These are phyloP conservation scores for Penelope pileata DNA, from an alignment of 2,113 vertebrate genomes.

Conservation along the genomic window DNA sequence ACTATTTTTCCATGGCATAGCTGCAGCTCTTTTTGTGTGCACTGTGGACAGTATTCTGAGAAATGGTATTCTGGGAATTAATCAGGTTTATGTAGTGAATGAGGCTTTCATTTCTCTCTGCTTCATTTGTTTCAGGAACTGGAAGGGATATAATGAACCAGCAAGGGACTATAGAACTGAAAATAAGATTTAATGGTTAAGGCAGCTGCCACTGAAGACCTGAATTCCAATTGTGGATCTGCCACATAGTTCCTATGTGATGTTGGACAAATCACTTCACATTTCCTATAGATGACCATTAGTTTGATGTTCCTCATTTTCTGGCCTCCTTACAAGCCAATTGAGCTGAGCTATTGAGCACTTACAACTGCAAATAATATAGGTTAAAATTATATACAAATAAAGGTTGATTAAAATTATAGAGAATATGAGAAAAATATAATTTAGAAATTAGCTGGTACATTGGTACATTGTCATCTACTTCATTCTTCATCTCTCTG, in stretches of 20 bases:
- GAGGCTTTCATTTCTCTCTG: constrained; percentile 59
- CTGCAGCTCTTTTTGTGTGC: background rate
- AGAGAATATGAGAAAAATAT: background rate
- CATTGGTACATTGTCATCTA: background rate
- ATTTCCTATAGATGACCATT: constrained; percentile 46
- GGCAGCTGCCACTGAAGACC: constrained; percentile 35
- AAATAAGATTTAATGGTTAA: constrained; percentile 68
- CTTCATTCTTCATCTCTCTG: background rate
- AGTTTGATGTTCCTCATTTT: constrained; percentile 25
- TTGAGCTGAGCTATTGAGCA: background rate
- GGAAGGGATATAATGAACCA: constrained; percentile 65
- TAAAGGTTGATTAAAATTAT: background rate
- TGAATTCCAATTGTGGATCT: constrained; percentile 56
- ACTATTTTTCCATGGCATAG: constrained; percentile 11
- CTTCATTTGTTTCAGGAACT: constrained; percentile 66
- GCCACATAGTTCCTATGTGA: constrained; percentile 19
- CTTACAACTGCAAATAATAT: background rate
- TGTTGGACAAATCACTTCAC: constrained; percentile 48
- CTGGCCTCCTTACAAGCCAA: background rate
- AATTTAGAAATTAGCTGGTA: constrained; percentile 6
- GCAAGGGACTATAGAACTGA: constrained; percentile 43
- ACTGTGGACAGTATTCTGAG: constrained; percentile 4
- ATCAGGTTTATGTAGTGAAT: constrained; percentile 55
- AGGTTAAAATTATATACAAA: background rate
- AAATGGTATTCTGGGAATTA: constrained; percentile 46